Evolutionary conservation across 1,140 invertebrate species (phyloP).

Genomic region (Sminthurides bifidus): DNA sequence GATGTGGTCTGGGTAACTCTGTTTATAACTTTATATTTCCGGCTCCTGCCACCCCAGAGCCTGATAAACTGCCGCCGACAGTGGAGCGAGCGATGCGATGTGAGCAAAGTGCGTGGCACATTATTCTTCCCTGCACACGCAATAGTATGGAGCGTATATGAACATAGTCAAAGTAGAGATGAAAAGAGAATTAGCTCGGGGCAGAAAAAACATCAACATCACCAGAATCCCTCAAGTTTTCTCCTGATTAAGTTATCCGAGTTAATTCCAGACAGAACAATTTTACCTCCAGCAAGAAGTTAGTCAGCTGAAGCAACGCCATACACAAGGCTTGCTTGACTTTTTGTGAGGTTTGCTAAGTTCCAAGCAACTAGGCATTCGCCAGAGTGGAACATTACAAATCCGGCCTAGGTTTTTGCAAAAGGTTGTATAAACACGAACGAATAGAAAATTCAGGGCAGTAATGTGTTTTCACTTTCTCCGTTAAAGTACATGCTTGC

Average conservation of each 20-base stretch:
- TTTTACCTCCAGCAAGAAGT: constrained; percentile 27
- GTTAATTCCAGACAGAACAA: constrained; percentile 32
- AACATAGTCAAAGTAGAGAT: constrained; percentile 9
- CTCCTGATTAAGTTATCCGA: constrained; percentile 31
- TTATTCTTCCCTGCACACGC: background rate
- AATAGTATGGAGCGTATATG: background rate
- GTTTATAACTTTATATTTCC: no score
- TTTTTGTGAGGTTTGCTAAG: no score
- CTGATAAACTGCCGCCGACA: background rate
- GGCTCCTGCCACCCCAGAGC: no score
- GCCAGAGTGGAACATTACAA: no score
- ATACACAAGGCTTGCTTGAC: no score
- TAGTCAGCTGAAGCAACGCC: no score
- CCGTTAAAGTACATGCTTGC: no score
- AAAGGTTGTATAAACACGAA: no score
- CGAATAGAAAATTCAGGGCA: no score
- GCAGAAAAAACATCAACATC: constrained; percentile 14
- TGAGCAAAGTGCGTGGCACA: background rate
- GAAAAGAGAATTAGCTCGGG: constrained; percentile 22
- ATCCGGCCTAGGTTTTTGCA: no score
- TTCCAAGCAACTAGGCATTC: no score
- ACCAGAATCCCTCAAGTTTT: constrained; percentile 28
- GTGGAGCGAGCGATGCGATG: background rate
- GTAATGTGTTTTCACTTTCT: no score
- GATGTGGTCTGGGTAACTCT: background rate